Evolutionary conservation across 2,113 vertebrate species (phyloP).

Genomic region (Egretta garzetta): DNA sequence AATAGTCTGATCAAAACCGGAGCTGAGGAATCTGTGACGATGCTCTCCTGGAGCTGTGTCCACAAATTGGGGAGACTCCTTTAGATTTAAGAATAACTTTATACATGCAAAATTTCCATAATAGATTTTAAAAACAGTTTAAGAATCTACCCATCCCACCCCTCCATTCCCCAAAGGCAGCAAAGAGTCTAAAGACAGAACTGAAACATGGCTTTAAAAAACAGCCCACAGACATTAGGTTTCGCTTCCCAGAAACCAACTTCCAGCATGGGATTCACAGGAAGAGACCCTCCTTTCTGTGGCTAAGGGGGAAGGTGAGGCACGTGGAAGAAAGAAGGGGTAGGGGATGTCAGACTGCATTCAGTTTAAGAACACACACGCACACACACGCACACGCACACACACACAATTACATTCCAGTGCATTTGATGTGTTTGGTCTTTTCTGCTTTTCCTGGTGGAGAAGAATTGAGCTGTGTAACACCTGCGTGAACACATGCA

Average conservation of each 20-base stretch:
- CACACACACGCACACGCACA: not conserved
- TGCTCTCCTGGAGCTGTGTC: slow-evolving; percentile 64
- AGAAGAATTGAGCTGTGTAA: slow-evolving; percentile 57
- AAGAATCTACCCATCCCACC: slow-evolving; percentile 59
- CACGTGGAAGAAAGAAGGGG: slow-evolving; percentile 45
- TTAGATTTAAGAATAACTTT: slow-evolving; percentile 61
- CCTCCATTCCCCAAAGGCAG: slow-evolving; percentile 58
- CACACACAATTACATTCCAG: slow-evolving; percentile 62
- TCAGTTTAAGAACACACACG: slow-evolving; percentile 33
- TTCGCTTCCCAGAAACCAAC: slow-evolving; percentile 69
- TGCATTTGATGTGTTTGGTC: slow-evolving; percentile 71
- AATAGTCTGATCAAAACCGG: not conserved
- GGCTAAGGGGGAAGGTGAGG: slow-evolving; percentile 52
- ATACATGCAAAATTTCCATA: slow-evolving; percentile 66
- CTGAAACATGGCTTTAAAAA: slow-evolving; percentile 68
- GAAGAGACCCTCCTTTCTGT: slow-evolving; percentile 64
- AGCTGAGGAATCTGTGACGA: slow-evolving; percentile 32
- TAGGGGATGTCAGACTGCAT: slow-evolving; percentile 51
- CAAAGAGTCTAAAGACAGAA: slow-evolving; percentile 65
- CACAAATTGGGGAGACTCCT: slow-evolving; percentile 26
- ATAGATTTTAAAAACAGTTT: slow-evolving; percentile 62
- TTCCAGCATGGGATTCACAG: slow-evolving; percentile 70
- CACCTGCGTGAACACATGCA: slow-evolving; percentile 49
- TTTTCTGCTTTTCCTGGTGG: slow-evolving; percentile 64
- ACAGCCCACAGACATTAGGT: slow-evolving; percentile 58